phyloP scores from a whole-genome alignment of 2,113 vertebrate species.

The Struthio camelus region DNA sequence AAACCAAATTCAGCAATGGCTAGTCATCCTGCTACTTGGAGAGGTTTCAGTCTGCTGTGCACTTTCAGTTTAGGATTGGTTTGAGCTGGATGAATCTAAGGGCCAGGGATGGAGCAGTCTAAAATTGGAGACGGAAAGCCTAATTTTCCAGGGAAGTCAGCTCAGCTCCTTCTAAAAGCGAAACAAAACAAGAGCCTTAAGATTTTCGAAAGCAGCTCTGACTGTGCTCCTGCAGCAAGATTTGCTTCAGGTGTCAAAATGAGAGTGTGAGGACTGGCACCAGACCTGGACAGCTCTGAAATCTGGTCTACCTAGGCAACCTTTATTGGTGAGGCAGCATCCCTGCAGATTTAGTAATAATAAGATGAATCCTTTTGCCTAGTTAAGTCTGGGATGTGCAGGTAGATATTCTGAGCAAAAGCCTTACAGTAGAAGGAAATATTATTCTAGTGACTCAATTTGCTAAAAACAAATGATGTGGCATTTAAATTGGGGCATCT shows the following conservation, averaged over 20 bases:
- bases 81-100: neutral
- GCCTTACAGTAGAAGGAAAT: slow-evolving; percentile 65
- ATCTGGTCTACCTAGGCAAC: neutral
- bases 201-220: neutral
- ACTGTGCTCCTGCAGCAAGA: neutral
- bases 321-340: neutral
- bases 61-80: neutral
- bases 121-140: neutral
- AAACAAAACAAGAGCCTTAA: neutral
- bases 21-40: neutral
- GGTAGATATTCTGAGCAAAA: slow-evolving; percentile 42
- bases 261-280: neutral
- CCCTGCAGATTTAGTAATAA: neutral
- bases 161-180: neutral
- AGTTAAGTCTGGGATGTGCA: slow-evolving; percentile 8
- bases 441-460: slow-evolving; percentile 68
- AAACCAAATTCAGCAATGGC: neutral
- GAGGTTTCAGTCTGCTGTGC: neutral
- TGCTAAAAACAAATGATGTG: slow-evolving; percentile 63
- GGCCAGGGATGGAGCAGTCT: neutral
- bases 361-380: neutral
- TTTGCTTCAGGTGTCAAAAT: neutral
- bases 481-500: slow-evolving; percentile 68
- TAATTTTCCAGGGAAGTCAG: neutral
- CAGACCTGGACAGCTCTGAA: neutral